Evolutionary conservation across 1,140 invertebrate genomes (phyloP), one percentile per base, ranked within the genome.

Genomic region (Papilio polyxenes): DNA sequence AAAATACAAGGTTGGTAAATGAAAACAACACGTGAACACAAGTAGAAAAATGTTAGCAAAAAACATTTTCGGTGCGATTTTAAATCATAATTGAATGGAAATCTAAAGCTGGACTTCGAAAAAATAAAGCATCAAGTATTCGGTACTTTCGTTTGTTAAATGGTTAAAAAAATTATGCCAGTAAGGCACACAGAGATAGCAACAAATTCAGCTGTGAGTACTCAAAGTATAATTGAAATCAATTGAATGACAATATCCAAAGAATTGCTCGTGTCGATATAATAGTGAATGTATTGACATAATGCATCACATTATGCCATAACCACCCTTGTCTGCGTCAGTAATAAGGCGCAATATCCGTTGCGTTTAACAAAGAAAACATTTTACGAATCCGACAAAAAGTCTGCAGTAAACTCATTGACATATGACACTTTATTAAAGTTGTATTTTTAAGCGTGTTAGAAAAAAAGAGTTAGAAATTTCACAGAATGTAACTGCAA

Each of bases 141-240:
- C n/a, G 2, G 17, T 20, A n/a, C 0, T n/a, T 59, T 59, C 6
- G 5, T 59, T 59, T 9, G 56, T 59, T 20, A 7, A 59, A 59
- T 20, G 56, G 17, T 59, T 59, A n/a, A 9, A 59, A 59, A 59
- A 59, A 7, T n/a, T 59, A 7, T 59, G 17, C 56, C n/a, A n/a
- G 7, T 37, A 72, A 37, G 11, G 2, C 13, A 17, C 31, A 72
- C 31, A 72, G 31, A 72, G 31, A 72, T 37, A 72, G 23, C 20
- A 37, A 23, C 3, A 31, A 65, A 69, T 69, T 37, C 31, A 72
- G 65, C 65, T 72, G 31, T 72, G 65, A 72, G 37, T 72, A 72
- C 31, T 72, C 31, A 23, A 72, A 72, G 65, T 72, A 40, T 72
- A 72, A 72, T 72, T 72, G 65, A 72, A 72, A 72, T 37, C 65